Evolutionary conservation across 2,113 vertebrate genomes (phyloP).

Genomic region (Caranx melampygus): DNA sequence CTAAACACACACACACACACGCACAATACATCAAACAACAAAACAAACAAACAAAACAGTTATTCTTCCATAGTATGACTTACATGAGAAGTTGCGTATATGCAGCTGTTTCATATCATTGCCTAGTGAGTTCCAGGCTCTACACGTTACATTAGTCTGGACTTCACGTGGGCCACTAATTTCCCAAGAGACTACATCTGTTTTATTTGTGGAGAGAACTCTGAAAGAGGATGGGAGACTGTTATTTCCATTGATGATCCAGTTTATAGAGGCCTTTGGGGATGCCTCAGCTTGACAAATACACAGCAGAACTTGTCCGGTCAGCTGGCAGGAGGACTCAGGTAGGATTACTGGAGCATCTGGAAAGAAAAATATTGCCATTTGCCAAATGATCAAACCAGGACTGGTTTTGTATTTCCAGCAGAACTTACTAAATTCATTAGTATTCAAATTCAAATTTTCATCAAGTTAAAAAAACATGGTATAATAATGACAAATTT

Average conservation of each 20-base stretch:
- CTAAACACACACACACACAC: neutral
- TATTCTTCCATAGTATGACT: neutral
- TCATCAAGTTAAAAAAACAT: too few species aligned
- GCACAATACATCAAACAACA: neutral
- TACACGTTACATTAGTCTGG: constrained; percentile 44
- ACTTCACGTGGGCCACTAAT: neutral
- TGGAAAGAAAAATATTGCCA: constrained; percentile 17
- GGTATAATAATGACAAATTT: too few species aligned
- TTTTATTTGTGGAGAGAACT: neutral
- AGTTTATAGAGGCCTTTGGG: constrained; percentile 52
- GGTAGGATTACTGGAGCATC: constrained; percentile 59
- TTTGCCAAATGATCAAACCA: neutral
- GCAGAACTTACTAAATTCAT: too few species aligned
- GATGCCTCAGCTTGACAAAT: constrained; percentile 50
- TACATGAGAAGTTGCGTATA: neutral
- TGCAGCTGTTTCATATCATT: constrained; percentile 20
- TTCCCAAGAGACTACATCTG: constrained; percentile 5
- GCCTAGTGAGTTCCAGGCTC: constrained; percentile 37
- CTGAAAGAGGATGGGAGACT: neutral
- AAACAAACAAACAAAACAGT: neutral
- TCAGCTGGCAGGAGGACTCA: constrained; percentile 47
- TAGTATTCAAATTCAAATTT: too few species aligned
- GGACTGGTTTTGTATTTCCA: neutral
- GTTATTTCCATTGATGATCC: constrained; percentile 53
- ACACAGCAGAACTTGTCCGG: constrained; percentile 29